phyloP scores from a whole-genome alignment of 2,888 invertebrate genomes.

The Limnephilus marmoratus region DNA sequence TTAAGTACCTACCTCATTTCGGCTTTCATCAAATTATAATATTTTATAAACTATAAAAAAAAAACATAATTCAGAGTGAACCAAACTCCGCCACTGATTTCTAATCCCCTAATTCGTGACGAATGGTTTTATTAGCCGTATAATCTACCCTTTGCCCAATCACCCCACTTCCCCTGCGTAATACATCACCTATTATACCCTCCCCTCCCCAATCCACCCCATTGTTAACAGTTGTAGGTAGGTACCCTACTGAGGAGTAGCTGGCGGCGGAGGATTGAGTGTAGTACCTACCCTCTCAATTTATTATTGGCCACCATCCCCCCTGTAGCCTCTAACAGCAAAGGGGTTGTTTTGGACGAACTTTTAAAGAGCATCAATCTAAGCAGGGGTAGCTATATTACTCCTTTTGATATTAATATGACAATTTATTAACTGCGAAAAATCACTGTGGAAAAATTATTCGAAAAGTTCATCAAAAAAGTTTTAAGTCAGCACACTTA shows the following conservation, averaged over 20 bases:
- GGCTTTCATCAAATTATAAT: too few species aligned
- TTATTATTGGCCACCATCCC: slow-evolving; percentile 40
- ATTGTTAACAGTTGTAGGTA: slow-evolving; percentile 18
- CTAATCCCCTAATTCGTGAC: slow-evolving; percentile 29
- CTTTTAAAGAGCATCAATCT: slow-evolving; percentile 33
- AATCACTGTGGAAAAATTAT: neutral
- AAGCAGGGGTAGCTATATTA: neutral
- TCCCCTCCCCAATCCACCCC: slow-evolving; percentile 8
- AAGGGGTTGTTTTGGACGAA: slow-evolving; percentile 4
- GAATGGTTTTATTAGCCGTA: slow-evolving; percentile 41
- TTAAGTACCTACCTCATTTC: too few species aligned
- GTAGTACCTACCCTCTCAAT: slow-evolving; percentile 19
- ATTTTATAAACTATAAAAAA: neutral
- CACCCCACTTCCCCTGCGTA: slow-evolving; percentile 9
- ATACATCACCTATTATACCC: neutral
- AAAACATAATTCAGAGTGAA: neutral
- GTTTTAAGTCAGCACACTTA: too few species aligned
- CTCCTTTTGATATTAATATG: neutral
- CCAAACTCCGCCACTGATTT: slow-evolving; percentile 18
- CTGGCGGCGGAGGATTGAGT: slow-evolving; percentile 2
- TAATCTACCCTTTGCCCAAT: slow-evolving; percentile 14
- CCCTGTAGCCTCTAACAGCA: neutral
- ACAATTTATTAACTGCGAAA: neutral
- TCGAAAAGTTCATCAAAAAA: too few species aligned
- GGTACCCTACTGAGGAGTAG: neutral